These are phyloP conservation scores for Aphis craccivora DNA, from an alignment of 1,140 invertebrate species.

Conservation along the genomic window DNA sequence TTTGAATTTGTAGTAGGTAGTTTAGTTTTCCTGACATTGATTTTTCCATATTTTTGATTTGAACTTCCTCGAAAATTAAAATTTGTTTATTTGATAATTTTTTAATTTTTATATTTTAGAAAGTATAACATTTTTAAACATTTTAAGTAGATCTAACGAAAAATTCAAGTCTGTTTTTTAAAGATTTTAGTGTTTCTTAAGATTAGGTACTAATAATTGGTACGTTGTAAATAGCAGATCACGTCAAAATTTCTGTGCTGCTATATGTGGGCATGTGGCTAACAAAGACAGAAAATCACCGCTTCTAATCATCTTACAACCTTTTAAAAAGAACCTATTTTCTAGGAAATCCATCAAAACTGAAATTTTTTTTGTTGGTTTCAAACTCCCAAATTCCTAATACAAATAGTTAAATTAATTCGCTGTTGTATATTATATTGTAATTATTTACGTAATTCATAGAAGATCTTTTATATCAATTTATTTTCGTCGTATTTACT, in stretches of 20 bases:
- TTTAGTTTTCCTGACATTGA: background rate
- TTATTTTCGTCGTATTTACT: background rate
- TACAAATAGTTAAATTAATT: background rate
- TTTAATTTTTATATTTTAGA: too few species aligned
- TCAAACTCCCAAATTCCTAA: too few species aligned
- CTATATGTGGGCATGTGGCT: background rate
- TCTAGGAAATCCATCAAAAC: background rate
- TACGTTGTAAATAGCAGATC: background rate
- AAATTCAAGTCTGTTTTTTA: background rate
- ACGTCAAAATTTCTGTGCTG: background rate
- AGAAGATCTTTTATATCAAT: background rate
- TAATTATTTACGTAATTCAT: background rate
- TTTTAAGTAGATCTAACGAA: background rate
- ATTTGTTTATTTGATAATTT: too few species aligned
- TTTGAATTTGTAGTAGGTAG: too few species aligned
- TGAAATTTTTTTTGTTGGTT: background rate
- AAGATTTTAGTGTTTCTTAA: background rate
- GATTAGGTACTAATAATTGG: background rate
- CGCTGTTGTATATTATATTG: background rate
- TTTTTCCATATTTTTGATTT: background rate
- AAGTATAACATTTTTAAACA: too few species aligned
- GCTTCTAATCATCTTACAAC: background rate
- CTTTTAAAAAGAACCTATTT: background rate
- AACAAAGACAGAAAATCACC: background rate
- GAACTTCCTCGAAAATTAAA: too few species aligned